A percentile compares a stretch with the other conserved stretches of the same genome.
Evolutionary conservation across 2,888 invertebrate genomes (phyloP).

Genomic region (Mesopsocus fuscifrons): DNA sequence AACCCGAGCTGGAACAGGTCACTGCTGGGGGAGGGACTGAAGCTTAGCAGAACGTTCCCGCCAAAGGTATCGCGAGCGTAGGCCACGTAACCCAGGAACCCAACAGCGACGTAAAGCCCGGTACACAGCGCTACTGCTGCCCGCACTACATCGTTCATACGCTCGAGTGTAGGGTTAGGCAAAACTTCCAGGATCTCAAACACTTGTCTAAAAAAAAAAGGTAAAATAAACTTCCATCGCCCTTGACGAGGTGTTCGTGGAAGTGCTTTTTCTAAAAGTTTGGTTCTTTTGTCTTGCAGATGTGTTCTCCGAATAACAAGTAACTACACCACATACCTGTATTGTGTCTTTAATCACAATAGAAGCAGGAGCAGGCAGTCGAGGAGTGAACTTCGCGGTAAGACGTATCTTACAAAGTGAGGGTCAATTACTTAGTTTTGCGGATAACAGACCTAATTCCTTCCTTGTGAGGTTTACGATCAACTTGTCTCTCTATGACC

Average conservation of each 20-base stretch:
- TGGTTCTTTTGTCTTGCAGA: too few species aligned
- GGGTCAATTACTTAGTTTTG: too few species aligned
- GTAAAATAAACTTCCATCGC: too few species aligned
- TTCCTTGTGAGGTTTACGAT: too few species aligned
- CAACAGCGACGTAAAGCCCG: slow-evolving; percentile 69
- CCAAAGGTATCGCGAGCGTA: slow-evolving; percentile 51
- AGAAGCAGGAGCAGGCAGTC: too few species aligned
- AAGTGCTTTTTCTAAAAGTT: slow-evolving; percentile 7
- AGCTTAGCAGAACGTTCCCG: slow-evolving; percentile 82
- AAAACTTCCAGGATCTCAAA: slow-evolving; percentile 87
- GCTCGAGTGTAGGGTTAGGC: slow-evolving; percentile 69
- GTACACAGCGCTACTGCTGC: slow-evolving; percentile 85
- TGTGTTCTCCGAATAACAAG: too few species aligned
- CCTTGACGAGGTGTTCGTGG: slow-evolving; percentile 3
- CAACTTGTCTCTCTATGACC: too few species aligned
- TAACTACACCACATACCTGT: too few species aligned
- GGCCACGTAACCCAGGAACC: slow-evolving; percentile 84
- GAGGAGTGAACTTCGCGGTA: too few species aligned
- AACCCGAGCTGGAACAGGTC: slow-evolving; percentile 89
- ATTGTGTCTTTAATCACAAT: too few species aligned
- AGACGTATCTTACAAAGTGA: too few species aligned
- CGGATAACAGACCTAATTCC: too few species aligned
- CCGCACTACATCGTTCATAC: slow-evolving; percentile 73
- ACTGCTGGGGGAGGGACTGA: slow-evolving; percentile 60
- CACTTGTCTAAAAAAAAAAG: slow-evolving; percentile 46